Conservation (phyloP, 2,888 invertebrate species). For the Lithophane semibrunnea region DNA sequence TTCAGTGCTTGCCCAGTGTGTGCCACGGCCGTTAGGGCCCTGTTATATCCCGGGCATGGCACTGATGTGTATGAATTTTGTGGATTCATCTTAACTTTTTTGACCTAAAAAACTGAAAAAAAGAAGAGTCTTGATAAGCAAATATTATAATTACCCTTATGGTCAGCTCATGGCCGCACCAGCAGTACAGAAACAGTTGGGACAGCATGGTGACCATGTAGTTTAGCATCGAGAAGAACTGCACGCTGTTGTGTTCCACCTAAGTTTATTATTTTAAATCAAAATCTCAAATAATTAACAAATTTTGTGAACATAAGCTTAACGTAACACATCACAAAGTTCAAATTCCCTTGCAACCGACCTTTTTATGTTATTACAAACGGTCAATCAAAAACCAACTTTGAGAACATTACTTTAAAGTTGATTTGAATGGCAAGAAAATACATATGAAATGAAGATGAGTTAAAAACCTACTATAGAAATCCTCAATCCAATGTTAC, state of each 20-base stretch:
- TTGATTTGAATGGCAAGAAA: not conserved
- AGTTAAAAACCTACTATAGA: constrained; percentile 76
- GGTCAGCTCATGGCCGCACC: constrained; percentile 89
- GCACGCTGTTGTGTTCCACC: constrained; percentile 82
- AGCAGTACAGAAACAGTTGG: constrained; percentile 89
- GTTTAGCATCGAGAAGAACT: constrained; percentile 84
- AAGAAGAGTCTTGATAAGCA: not conserved
- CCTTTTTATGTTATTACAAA: too few relatives aligned
- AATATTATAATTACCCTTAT: constrained; percentile 72
- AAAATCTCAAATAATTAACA: not conserved
- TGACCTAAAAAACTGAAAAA: not conserved
- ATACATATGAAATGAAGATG: not conserved
- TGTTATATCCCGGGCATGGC: too few relatives aligned
- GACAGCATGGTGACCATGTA: constrained; percentile 88
- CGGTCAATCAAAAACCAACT: not conserved
- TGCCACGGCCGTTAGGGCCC: too few relatives aligned
- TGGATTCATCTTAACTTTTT: not conserved
- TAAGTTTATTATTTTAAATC: constrained; percentile 46
- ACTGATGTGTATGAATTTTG: not conserved
- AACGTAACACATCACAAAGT: not conserved
- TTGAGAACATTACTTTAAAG: not conserved
- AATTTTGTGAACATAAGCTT: not conserved
- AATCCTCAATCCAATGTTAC: constrained; percentile 85
- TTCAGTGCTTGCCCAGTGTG: not conserved
- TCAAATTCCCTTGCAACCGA: not conserved